A percentile compares a stretch with the other conserved stretches of the same genome.
Conservation (phyloP, 2,797 vertebrate species). For the Martes flavigula region DNA sequence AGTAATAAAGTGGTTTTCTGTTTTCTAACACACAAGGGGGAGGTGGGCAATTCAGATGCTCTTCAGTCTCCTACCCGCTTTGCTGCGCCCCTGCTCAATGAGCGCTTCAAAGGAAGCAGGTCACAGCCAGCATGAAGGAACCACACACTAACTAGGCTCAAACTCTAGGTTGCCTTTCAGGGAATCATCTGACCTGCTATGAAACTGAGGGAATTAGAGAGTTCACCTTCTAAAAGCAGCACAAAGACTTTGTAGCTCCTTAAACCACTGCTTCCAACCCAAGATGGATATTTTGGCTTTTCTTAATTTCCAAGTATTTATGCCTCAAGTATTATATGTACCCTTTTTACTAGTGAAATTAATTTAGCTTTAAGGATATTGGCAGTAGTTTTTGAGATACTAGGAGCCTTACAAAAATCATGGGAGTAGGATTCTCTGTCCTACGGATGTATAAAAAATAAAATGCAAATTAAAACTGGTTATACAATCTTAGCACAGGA, state of each 20-base stretch:
- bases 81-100: neutral
- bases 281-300: neutral
- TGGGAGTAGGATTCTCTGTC: neutral
- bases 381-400: neutral
- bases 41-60: neutral
- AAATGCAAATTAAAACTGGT: neutral
- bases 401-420: neutral
- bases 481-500: no score
- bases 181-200: neutral
- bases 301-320: neutral
- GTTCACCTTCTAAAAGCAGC: neutral
- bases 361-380: slow-evolving; percentile 24
- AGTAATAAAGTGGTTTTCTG: neutral
- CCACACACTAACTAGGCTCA: neutral
- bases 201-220: neutral
- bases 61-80: neutral
- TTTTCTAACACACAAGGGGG: neutral
- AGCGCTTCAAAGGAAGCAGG: neutral
- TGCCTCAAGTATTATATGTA: neutral
- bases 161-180: neutral
- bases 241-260: neutral
- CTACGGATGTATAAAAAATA: neutral
- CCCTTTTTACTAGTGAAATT: neutral
- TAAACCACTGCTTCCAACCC: neutral
- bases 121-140: neutral